phyloP scores from a whole-genome alignment of 1,140 invertebrate genomes.

The Hypothenemus hampei region DNA sequence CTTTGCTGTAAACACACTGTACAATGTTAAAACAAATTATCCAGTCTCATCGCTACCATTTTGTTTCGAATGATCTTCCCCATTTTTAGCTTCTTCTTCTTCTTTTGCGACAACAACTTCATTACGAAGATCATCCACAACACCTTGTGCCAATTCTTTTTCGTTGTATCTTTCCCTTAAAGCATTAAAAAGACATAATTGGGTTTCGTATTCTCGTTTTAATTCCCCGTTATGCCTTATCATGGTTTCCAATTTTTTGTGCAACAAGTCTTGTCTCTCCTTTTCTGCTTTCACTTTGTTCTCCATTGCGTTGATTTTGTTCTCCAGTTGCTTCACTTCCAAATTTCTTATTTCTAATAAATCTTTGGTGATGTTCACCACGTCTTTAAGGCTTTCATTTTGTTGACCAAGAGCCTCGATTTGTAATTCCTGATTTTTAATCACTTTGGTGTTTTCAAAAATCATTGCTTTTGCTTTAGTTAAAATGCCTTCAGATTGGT shows the following conservation, averaged over 20 bases:
- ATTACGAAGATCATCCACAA: slow-evolving; percentile 26
- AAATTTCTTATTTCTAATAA: slow-evolving; percentile 68
- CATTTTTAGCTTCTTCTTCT: neutral
- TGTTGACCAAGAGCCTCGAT: slow-evolving; percentile 65
- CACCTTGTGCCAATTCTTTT: slow-evolving; percentile 36
- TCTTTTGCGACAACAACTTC: slow-evolving; percentile 6
- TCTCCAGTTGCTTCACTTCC: slow-evolving; percentile 70
- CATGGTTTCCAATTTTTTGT: slow-evolving; percentile 63
- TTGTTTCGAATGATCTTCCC: neutral
- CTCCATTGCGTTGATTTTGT: slow-evolving; percentile 65
- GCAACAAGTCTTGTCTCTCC: slow-evolving; percentile 60
- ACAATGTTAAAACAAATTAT: too few relatives aligned
- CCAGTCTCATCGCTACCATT: too few relatives aligned
- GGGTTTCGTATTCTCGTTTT: slow-evolving; percentile 68
- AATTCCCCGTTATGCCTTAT: slow-evolving; percentile 65
- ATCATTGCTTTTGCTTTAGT: slow-evolving; percentile 59
- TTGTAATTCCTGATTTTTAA: slow-evolving; percentile 68
- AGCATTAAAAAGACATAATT: slow-evolving; percentile 61
- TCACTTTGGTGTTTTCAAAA: slow-evolving; percentile 64
- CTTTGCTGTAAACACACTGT: too few relatives aligned
- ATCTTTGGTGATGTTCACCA: slow-evolving; percentile 70
- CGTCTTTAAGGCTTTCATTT: slow-evolving; percentile 69
- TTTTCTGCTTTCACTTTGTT: slow-evolving; percentile 62
- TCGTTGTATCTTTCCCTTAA: slow-evolving; percentile 40
- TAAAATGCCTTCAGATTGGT: slow-evolving; percentile 50